Evolutionary conservation across 23 tunicate species (phyloP), one percentile per base, ranked within the genome.

Genomic region (Clavelina lepadiformis): DNA sequence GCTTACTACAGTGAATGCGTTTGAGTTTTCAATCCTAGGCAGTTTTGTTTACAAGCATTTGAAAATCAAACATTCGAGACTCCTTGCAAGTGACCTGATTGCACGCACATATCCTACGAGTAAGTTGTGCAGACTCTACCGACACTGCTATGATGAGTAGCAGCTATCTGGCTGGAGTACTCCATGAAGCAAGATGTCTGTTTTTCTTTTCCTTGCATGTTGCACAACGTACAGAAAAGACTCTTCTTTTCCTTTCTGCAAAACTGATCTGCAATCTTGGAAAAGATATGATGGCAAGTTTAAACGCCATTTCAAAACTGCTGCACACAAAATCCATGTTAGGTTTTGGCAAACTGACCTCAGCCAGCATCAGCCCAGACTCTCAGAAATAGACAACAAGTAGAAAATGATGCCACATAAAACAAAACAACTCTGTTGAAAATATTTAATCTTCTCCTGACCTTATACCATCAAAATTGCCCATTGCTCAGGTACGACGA

Each of bases 401-500:
- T 19, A 7, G 60, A 54, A 20, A 25, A 54, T 19, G 23, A 13
- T 7, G 23, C 22, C 22, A 8, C n/a, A 20, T 54, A 19, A n/a
- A 54, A 54, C 22, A 54, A 25, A 25, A 8, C 22, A 11, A 25
- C 60, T 7, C 6, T 54, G 18, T 19, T 6, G 22, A 22, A 25
- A 7, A 54, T 54, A 11, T 15, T 25, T 13, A 22, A 54, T 8
- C 60, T 54, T 54, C 6, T 54, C 7, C 23, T 54, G 6, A 54
- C 60, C 22, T 54, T 54, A 54, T 15, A 7, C 22, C 18, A 25
- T 8, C 60, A 54, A 54, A 54, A 54, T 54, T 11, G 18, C 18
- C 60, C 60, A 25, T 25, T 54, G n/a, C 60, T 22, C n/a, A 25
- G 60, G 24, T 25, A 54, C 60, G 60, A 54, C 60, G 60, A 54